Base-by-base conservation (phyloP, 2,797 vertebrate species). In the Megaceryle alcyon region DNA sequence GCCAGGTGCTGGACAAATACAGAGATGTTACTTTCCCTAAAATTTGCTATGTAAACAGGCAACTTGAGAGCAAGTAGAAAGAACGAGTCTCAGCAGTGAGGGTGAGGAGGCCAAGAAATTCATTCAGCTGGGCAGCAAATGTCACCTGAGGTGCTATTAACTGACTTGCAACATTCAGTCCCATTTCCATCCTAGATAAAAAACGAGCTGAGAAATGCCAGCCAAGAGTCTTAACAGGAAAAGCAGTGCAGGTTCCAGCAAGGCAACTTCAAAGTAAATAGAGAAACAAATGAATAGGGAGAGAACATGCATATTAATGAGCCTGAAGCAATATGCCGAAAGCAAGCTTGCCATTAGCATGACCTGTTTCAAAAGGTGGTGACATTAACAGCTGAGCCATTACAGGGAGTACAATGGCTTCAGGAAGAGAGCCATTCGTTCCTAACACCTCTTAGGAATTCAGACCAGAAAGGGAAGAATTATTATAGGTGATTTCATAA, bases 241-340 rank as follows among this genome's bases (percentile, higher is more conserved):
- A 94, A 77, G 29, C 78, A 70, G 76, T 48, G 83, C 90, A 95
- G 96, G 80, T 94, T 97, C 85, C 72, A 96, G 72, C 0, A 7
- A 95, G 93, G 75, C 25, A 35, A 94, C 95, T 96, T 97, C 94
- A 96, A 95, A 97, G 93, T 95, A 97, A 94, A 96, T 46, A 86
- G 53, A 65, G 82, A 81, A 96, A 96, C 88, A 94, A 97, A 92
- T 29, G 91, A 95, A 84, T 10, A 81, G 81, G 88, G 79, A 83
- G 87, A 76, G 83, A 94, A 29, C 71, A 44, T 95, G 82, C 87
- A 86, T 97, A 91, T 96, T 94, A 97, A 97, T 95, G 83, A 94
- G 68, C n/a, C 61, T 66, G 59, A 88, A 94, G 89, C 78, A 92
- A 76, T 90, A 64, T 71, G 60, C 89, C 71, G 31, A 92, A 51